These are phyloP conservation scores for Andrena hattorfiana DNA, from an alignment of 2,888 invertebrate genomes.

Conservation along the genomic window DNA sequence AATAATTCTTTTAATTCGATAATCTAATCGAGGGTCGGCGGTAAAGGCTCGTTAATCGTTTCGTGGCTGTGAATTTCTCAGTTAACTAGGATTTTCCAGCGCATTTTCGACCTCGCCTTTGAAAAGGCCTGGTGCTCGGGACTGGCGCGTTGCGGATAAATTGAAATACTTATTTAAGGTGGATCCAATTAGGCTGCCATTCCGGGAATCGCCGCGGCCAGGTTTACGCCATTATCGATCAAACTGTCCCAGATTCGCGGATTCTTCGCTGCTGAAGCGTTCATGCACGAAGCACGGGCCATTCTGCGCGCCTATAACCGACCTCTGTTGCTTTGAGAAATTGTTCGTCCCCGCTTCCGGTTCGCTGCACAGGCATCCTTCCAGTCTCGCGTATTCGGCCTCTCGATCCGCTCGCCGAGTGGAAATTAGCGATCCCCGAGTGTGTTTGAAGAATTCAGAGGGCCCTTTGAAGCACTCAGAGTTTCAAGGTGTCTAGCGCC, in stretches of 20 bases:
- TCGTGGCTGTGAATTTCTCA: neutral
- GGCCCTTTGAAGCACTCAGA: too few relatives aligned
- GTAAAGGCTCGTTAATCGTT: neutral
- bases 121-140: conserved; percentile 6
- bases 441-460: too few relatives aligned
- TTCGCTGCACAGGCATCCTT: neutral
- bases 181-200: conserved; percentile 61
- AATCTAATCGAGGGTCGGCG: neutral
- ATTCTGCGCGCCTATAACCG: conserved; percentile 3
- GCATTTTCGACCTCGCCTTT: neutral
- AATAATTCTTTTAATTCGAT: neutral
- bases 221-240: conserved; percentile 73
- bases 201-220: conserved; percentile 61
- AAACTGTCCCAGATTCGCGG: conserved; percentile 74
- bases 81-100: neutral
- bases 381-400: too few relatives aligned
- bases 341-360: neutral
- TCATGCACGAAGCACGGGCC: conserved; percentile 25
- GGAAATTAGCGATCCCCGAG: too few relatives aligned
- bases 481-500: too few relatives aligned
- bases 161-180: conserved; percentile 64
- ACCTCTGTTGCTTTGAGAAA: conserved; percentile 3
- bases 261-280: conserved; percentile 60
- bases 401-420: neutral
- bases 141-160: conserved; percentile 35